These are phyloP conservation scores for Bombus waltoni DNA, from an alignment of 1,140 invertebrate species.

Conservation along the genomic window DNA sequence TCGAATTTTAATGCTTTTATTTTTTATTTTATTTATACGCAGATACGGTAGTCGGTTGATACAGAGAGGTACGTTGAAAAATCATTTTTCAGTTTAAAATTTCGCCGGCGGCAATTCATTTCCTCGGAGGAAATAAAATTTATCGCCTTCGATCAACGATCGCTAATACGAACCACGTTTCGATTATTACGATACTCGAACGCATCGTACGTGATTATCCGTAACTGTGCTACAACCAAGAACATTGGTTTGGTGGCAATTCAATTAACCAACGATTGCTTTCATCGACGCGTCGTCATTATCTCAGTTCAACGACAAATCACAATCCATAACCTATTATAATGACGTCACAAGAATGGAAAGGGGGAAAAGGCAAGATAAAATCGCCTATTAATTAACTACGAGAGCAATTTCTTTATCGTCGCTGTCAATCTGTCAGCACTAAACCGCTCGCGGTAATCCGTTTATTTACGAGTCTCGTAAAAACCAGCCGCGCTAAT, in stretches of 20 bases:
- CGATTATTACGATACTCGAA: background rate
- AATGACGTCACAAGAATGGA: too few relatives aligned
- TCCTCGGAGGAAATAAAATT: background rate
- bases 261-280: constrained; percentile 12
- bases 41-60: too few relatives aligned
- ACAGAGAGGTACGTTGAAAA: background rate
- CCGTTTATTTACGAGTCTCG: background rate
- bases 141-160: background rate
- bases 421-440: too few relatives aligned
- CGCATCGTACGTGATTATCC: constrained; percentile 1
- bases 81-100: constrained; percentile 18
- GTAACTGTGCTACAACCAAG: background rate
- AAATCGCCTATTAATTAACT: background rate
- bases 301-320: background rate
- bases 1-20: background rate
- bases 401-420: background rate
- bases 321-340: too few relatives aligned
- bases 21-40: background rate
- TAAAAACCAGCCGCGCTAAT: background rate
- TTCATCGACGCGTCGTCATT: background rate
- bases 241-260: background rate
- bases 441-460: background rate
- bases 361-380: background rate
- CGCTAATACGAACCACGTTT: background rate
- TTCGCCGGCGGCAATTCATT: background rate